Conservation (phyloP, 2,888 invertebrate genomes). For the Clitarchus hookeri region DNA sequence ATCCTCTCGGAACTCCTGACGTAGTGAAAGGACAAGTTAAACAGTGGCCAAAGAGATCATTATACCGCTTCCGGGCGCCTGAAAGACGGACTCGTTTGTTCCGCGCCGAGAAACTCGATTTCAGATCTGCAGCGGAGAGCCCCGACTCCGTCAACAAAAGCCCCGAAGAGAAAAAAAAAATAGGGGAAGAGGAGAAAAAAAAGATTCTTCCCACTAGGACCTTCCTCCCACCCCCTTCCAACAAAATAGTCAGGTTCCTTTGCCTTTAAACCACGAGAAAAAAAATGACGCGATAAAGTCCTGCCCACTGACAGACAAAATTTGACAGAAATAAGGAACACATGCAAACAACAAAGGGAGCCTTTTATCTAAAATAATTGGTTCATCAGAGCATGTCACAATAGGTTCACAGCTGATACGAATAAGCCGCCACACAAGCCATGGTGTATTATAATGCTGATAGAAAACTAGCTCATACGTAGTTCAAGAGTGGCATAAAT, state of each 20-base stretch:
- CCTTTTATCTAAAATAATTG: neutral
- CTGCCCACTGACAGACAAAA: neutral
- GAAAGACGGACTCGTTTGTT: neutral
- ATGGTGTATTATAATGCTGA: no score
- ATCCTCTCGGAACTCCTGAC: neutral
- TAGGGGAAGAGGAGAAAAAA: neutral
- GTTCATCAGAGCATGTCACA: neutral
- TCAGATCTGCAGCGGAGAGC: neutral
- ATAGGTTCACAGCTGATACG: neutral
- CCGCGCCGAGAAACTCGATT: neutral
- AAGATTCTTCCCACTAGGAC: neutral
- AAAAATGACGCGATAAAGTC: neutral
- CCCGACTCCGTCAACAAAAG: conserved; percentile 4
- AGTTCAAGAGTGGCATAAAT: no score
- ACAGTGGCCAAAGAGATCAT: neutral
- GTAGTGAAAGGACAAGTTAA: neutral
- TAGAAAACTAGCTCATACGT: no score
- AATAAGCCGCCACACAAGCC: neutral
- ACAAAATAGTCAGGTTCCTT: neutral
- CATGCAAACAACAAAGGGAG: neutral
- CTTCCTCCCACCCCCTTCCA: neutral
- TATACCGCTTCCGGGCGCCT: conserved; percentile 8
- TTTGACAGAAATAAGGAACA: neutral
- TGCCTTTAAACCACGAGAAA: neutral
- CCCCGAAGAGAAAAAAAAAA: neutral